Percentiles rank a stretch among this genome's conserved stretches.
Conservation (phyloP, 2,797 vertebrate species). For the Octomys mimax region DNA sequence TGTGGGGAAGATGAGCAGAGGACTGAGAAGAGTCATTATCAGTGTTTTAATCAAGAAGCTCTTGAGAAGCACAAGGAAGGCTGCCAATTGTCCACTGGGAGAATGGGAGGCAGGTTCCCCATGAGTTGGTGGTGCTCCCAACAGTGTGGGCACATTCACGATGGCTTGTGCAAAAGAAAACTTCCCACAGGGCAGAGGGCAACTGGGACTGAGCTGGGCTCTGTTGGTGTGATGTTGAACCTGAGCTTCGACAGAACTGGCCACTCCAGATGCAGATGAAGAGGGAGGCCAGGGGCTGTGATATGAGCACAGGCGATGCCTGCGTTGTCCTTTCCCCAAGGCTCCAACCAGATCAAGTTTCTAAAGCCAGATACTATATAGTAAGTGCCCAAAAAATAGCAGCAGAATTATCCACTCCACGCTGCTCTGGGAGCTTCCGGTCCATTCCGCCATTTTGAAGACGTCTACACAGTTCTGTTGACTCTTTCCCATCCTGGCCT, state of each 20-base stretch:
- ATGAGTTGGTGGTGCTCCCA: accelerated
- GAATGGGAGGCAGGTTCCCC: not conserved
- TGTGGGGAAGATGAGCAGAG: not conserved
- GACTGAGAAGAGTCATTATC: not conserved
- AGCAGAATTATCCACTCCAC: accelerated
- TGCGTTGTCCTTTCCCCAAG: not conserved
- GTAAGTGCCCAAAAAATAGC: not conserved
- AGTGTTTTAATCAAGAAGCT: not conserved
- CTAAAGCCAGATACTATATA: no score
- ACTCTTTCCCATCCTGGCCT: not conserved
- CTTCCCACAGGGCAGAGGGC: not conserved
- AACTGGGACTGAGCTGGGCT: not conserved
- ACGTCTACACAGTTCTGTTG: not conserved
- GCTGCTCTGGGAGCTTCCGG: accelerated
- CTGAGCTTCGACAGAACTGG: not conserved
- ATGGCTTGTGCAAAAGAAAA: not conserved
- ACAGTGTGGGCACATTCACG: accelerated
- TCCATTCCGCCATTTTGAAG: not conserved
- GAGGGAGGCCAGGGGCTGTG: not conserved
- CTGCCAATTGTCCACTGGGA: not conserved
- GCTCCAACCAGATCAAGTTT: not conserved
- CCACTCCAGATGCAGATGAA: not conserved
- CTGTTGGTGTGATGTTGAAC: not conserved
- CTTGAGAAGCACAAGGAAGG: not conserved
- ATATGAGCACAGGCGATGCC: accelerated